Conservation (phyloP, 1,140 invertebrate species). For the Helicorthomorpha holstii region DNA sequence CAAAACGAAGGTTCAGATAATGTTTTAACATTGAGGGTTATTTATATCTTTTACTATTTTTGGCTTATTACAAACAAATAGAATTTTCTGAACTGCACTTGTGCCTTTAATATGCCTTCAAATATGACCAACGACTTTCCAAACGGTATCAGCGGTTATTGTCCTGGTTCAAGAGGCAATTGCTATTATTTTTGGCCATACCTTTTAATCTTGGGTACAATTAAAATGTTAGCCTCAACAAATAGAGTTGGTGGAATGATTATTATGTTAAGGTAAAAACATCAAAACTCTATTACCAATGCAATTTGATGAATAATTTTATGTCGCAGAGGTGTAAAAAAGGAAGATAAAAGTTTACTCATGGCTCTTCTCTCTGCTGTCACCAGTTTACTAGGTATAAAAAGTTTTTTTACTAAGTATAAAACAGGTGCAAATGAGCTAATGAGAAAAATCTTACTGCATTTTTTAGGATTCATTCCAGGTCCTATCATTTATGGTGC, state of each 20-base stretch:
- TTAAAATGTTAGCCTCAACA: conserved; percentile 18
- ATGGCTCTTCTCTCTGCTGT: no score
- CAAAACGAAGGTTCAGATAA: background rate
- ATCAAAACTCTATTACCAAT: background rate
- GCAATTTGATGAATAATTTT: no score
- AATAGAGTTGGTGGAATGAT: conserved; percentile 20
- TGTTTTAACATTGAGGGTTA: no score
- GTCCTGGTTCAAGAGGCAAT: conserved; percentile 8
- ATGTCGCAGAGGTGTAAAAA: no score
- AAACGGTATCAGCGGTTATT: conserved; percentile 14
- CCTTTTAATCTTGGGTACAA: conserved; percentile 16
- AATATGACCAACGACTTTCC: background rate
- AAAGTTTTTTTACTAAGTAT: no score
- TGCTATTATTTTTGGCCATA: conserved; percentile 17
- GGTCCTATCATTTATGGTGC: conserved; percentile 3
- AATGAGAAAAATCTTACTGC: no score
- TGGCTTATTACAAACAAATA: no score
- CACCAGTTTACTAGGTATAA: no score
- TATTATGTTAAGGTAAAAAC: conserved; percentile 17
- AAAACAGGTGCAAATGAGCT: no score
- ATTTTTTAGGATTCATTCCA: conserved; percentile 2
- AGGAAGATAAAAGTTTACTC: no score
- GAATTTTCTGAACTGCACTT: background rate
- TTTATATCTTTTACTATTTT: no score
- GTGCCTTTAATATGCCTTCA: background rate